Percentiles rank a stretch among this genome's conserved stretches.
These are phyloP conservation scores for Loxodonta africana DNA, from an alignment of 2,113 vertebrate species.

Conservation along the genomic window DNA sequence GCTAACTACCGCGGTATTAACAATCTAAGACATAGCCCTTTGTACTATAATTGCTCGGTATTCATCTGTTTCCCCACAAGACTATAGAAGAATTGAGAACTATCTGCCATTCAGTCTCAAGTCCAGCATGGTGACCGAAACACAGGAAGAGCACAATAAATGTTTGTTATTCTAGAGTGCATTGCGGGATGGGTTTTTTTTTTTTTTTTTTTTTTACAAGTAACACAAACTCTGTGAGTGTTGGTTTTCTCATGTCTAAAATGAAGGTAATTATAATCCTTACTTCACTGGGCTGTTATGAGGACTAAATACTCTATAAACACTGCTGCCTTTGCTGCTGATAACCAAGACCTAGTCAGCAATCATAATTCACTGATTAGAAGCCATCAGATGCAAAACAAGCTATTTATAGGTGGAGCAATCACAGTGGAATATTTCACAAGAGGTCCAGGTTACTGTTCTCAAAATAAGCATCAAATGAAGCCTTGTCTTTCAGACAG, in stretches of 20 bases:
- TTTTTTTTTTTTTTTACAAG: conserved; percentile 6
- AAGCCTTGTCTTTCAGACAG: conserved; percentile 63
- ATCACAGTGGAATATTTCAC: conserved; percentile 80
- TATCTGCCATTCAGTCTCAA: conserved; percentile 6
- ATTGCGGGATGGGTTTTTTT: not conserved
- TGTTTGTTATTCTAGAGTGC: not conserved
- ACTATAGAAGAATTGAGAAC: not conserved
- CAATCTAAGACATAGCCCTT: not conserved
- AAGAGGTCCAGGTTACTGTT: conserved; percentile 69
- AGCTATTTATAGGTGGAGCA: conserved; percentile 83
- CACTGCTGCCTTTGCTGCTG: conserved; percentile 47
- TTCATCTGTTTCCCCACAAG: not conserved
- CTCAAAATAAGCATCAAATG: conserved; percentile 81
- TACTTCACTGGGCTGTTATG: conserved; percentile 75
- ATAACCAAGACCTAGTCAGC: conserved; percentile 58
- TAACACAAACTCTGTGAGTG: not conserved
- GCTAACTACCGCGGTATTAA: no score
- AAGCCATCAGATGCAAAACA: conserved; percentile 76
- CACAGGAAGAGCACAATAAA: not conserved
- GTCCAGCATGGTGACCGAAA: not conserved
- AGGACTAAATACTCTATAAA: conserved; percentile 63
- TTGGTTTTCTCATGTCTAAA: conserved; percentile 28
- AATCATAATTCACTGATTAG: conserved; percentile 82
- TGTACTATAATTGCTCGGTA: not conserved
- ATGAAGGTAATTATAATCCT: conserved; percentile 71